phyloP scores from a whole-genome alignment of 2,888 invertebrate species.

The Pristionchus maxplancki region DNA sequence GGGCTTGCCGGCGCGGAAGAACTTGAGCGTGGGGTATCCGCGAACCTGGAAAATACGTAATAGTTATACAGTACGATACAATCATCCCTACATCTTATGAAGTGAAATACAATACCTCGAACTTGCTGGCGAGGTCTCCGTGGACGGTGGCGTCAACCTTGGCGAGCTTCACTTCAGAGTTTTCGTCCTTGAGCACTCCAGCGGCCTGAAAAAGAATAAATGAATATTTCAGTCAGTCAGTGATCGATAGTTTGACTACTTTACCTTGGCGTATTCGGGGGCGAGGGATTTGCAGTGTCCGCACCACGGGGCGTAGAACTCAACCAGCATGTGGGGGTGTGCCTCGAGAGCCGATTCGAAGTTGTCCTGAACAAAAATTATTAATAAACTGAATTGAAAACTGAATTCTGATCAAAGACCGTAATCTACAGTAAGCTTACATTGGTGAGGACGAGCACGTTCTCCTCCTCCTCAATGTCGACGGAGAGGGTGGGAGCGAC shows the following conservation, averaged over 20 bases:
- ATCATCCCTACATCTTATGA: too few species aligned
- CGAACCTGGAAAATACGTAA: slow-evolving; percentile 82
- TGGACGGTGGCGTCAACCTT: slow-evolving; percentile 86
- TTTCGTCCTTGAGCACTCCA: slow-evolving; percentile 81
- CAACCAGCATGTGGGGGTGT: slow-evolving; percentile 83
- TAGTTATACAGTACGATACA: too few species aligned
- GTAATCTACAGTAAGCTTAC: slow-evolving; percentile 43
- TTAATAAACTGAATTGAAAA: background rate
- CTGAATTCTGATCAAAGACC: background rate
- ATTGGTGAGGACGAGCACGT: slow-evolving; percentile 81
- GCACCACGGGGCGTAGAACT: slow-evolving; percentile 63
- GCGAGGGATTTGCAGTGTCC: slow-evolving; percentile 78
- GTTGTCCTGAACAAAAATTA: slow-evolving; percentile 81
- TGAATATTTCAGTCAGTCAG: background rate
- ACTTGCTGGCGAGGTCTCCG: slow-evolving; percentile 89
- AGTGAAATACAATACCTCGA: slow-evolving; percentile 82
- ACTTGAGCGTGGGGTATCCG: slow-evolving; percentile 97
- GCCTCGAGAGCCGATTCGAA: slow-evolving; percentile 87
- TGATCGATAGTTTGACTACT: slow-evolving; percentile 81
- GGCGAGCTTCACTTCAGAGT: slow-evolving; percentile 88
- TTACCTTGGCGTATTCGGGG: slow-evolving; percentile 92
- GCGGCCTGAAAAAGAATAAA: slow-evolving; percentile 39
- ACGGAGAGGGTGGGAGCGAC: background rate
- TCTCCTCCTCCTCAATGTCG: slow-evolving; percentile 64
- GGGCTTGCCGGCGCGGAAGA: slow-evolving; percentile 89